Evolutionary conservation across 2,113 vertebrate genomes (phyloP), one percentile per base, ranked within the genome.

Genomic region (Pao palembangensis): DNA sequence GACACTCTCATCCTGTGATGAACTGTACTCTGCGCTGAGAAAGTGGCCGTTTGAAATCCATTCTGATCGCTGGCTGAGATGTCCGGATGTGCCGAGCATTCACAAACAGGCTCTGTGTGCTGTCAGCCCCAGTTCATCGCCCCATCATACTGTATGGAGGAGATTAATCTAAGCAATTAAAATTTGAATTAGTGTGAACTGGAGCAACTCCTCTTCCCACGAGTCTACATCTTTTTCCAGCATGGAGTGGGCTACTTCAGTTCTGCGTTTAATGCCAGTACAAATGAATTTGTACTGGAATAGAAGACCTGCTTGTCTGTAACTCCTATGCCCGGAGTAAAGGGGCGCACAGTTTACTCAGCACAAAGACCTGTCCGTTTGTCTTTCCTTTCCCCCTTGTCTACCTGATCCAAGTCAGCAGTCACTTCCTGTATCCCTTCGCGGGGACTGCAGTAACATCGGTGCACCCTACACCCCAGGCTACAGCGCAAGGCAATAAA

Each of bases 101-200:
- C 82, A 79, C 87, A 89, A 87, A 87, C 80, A 65, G 69, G 66
- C 79, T 72, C 75, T 57, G 58, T 49, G 64, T 50, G 67, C 81
- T 90, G 91, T 90, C 91, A 84, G 84, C 67, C 55, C 71, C 67
- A 69, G 76, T 89, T 89, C 34, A 91, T 89, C 88, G 85, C 71
- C 79, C 83, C 82, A 88, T 91, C 89, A 89, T 84, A 90, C 87
- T 79, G 84, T 76, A 71, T 61, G 59, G 70, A 71, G 87, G 91
- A 91, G 89, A 92, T 90, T 90, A 90, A 91, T 91, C 88, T 87
- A 84, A 81, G 85, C 89, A 92, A 91, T 90, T 91, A 89, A 89
- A 88, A 90, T 89, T 89, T 82, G 89, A 90, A 91, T 91, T 89
- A 31, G 83, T 83, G 87, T 81, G 84, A 85, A 88, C 62, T 57